phyloP scores from a whole-genome alignment of 2,888 invertebrate species.

The Drosophila paranaensis region DNA sequence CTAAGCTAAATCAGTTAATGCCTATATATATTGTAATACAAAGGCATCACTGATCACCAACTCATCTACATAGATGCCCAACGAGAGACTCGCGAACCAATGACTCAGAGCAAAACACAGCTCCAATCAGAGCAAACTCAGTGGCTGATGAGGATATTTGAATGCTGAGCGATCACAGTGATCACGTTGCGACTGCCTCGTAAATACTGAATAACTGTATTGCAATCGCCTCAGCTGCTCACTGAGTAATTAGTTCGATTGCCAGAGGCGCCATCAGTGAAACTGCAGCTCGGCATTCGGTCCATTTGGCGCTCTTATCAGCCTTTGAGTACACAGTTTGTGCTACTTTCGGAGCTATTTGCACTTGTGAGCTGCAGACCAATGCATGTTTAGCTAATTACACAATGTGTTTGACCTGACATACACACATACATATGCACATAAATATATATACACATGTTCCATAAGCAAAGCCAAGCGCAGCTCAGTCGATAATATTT shows the following conservation, averaged over 20 bases:
- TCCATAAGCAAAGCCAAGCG: neutral
- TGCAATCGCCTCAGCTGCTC: neutral
- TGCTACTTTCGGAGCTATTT: constrained; percentile 20
- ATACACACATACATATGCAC: neutral
- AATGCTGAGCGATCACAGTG: constrained; percentile 2
- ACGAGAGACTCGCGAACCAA: no score
- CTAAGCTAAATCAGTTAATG: no score
- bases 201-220: constrained; percentile 4
- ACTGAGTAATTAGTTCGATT: constrained; percentile 4
- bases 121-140: constrained; percentile 2
- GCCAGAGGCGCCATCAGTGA: neutral
- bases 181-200: neutral
- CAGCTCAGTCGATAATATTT: constrained; percentile 2
- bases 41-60: neutral
- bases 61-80: neutral
- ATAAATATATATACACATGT: neutral
- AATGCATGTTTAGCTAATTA: constrained; percentile 49
- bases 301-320: constrained; percentile 44
- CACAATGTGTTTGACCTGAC: constrained; percentile 23
- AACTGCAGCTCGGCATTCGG: constrained; percentile 6
- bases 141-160: neutral
- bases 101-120: neutral
- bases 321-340: constrained; percentile 47
- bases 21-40: no score
- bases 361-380: constrained; percentile 18